Evolutionary conservation across 2,113 vertebrate species (phyloP).

Genomic region (Hemibagrus wyckioides): DNA sequence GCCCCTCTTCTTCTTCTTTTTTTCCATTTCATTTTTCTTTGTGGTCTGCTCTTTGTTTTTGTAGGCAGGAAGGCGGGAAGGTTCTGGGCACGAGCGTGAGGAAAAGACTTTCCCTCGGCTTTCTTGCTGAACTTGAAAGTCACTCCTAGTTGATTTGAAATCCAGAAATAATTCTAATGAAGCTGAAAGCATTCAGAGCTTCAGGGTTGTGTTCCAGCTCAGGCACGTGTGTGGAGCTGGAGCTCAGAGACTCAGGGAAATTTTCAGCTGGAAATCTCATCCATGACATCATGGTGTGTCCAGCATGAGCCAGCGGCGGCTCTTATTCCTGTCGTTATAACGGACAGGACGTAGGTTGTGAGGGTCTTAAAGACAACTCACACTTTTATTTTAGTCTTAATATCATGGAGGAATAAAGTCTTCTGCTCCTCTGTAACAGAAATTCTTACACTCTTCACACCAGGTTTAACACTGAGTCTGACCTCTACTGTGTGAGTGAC

Average conservation of each 20-base stretch:
- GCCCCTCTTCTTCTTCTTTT: not conserved
- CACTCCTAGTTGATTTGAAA: not conserved
- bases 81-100: not conserved
- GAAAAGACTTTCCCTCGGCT: not conserved
- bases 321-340: not conserved
- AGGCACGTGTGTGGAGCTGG: conserved; percentile 69
- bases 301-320: not conserved
- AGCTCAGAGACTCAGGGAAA: conserved; percentile 60
- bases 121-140: not conserved
- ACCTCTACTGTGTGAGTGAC: not conserved
- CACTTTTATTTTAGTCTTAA: not conserved
- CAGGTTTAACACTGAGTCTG: not conserved
- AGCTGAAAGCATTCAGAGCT: not conserved
- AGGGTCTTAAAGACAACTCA: not conserved
- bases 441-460: not conserved
- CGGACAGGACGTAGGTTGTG: not conserved
- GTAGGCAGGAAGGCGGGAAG: not conserved
- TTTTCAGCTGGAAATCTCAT: conserved; percentile 70
- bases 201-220: conserved; percentile 54
- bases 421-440: not conserved
- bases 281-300: conserved; percentile 69
- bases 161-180: not conserved
- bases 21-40: conserved; percentile 39
- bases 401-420: not conserved
- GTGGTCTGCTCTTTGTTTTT: conserved; percentile 18